Evolutionary conservation across 2,888 invertebrate genomes (phyloP).

Genomic region (Drosophila basisetae): DNA sequence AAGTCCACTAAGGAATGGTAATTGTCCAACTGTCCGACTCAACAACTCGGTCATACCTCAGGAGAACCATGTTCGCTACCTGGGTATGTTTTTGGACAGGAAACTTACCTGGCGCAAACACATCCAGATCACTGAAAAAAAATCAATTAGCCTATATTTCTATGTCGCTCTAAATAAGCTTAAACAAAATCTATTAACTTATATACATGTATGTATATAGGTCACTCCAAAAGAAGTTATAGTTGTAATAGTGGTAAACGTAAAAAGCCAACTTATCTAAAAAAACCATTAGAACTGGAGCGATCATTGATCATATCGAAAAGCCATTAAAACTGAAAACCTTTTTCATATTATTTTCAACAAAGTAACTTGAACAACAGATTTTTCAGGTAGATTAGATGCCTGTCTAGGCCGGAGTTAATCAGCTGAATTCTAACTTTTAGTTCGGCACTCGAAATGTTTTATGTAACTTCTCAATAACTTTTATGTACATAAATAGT

Average conservation of each 20-base stretch:
- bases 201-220: neutral
- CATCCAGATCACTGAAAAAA: neutral
- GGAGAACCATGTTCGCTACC: no score
- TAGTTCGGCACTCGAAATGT: neutral
- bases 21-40: no score
- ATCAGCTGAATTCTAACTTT: neutral
- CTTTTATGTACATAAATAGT: neutral
- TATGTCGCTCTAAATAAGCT: neutral
- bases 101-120: no score
- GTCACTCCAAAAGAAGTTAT: neutral
- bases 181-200: neutral
- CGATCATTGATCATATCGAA: neutral
- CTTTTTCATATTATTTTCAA: neutral
- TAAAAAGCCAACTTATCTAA: neutral
- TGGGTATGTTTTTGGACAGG: no score
- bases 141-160: neutral
- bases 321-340: neutral
- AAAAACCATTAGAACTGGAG: neutral
- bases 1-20: no score
- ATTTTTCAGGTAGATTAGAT: neutral
- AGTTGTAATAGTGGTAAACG: neutral
- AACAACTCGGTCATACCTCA: no score
- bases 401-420: neutral
- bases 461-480: neutral
- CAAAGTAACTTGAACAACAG: neutral